These are phyloP conservation scores for Diphyllodes magnificus DNA, from an alignment of 2,113 vertebrate genomes.

Conservation along the genomic window DNA sequence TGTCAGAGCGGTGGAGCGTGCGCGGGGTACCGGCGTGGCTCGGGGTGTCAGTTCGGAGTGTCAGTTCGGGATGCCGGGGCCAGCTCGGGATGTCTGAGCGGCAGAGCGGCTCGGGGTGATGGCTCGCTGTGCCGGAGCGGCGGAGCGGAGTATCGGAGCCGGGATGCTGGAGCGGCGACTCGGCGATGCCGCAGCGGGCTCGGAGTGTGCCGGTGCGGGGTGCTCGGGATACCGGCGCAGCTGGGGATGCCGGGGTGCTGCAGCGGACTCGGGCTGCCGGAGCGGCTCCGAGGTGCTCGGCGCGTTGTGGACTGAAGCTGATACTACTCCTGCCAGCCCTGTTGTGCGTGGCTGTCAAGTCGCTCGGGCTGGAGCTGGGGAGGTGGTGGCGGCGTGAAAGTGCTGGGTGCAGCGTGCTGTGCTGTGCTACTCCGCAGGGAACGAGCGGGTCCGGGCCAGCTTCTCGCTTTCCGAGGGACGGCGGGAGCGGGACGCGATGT, in stretches of 20 bases:
- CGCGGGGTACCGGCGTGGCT: not conserved
- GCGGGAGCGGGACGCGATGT: not conserved
- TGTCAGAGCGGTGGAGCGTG: not conserved
- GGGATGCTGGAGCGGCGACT: not conserved
- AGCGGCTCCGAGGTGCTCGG: not conserved
- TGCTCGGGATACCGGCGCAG: not conserved
- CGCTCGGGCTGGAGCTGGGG: not conserved
- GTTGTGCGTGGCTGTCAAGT: not conserved
- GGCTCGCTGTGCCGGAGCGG: not conserved
- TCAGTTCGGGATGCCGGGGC: not conserved
- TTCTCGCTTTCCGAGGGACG: not conserved
- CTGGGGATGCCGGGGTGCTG: not conserved
- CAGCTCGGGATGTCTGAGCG: not conserved
- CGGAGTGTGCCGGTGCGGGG: not conserved
- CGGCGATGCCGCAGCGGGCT: not conserved
- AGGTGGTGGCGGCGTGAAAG: not conserved
- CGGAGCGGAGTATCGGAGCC: not conserved
- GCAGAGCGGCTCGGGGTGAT: not conserved
- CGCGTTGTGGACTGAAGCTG: not conserved
- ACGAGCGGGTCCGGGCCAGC: not conserved
- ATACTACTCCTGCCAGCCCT: not conserved
- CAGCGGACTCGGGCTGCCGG: not conserved
- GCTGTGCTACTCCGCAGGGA: rapidly evolving
- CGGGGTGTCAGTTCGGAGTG: not conserved
- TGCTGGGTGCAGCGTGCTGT: not conserved